phyloP scores from a whole-genome alignment of 2,113 vertebrate genomes.

The Scytalopus superciliaris region DNA sequence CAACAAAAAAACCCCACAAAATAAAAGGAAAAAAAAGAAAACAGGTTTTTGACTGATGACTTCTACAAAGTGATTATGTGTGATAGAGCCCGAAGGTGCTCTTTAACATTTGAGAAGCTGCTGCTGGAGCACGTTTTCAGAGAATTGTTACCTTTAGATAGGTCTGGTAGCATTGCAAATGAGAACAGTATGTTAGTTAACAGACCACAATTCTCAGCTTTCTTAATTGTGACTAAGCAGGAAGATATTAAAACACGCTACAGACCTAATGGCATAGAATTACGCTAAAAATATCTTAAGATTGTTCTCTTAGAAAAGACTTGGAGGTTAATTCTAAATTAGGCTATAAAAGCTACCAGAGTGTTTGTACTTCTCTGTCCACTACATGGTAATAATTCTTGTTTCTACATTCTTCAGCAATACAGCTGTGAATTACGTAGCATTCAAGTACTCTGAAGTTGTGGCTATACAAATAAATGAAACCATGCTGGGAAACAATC shows the following conservation, averaged over 20 bases:
- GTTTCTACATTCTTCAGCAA: neutral
- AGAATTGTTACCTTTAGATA: neutral
- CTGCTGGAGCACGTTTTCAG: neutral
- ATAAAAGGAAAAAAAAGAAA: neutral
- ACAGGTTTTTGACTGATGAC: neutral
- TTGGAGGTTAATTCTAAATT: constrained; percentile 39
- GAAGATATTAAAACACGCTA: constrained; percentile 10
- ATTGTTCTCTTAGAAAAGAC: neutral
- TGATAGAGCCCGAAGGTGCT: neutral
- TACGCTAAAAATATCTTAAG: constrained; percentile 54
- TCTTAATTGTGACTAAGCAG: constrained; percentile 40
- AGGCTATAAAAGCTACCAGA: neutral
- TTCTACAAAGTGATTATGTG: neutral
- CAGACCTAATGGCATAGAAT: constrained; percentile 6
- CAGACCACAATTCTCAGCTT: neutral
- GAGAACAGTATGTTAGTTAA: neutral
- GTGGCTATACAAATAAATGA: neutral
- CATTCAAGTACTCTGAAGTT: neutral
- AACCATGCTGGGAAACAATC: neutral
- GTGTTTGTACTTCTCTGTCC: neutral
- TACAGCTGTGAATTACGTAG: neutral
- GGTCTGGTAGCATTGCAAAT: neutral
- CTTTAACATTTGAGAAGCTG: neutral
- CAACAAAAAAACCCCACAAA: neutral
- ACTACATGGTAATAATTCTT: neutral